These are phyloP conservation scores for Elgaria multicarinata DNA, from an alignment of 2,113 vertebrate genomes.

Conservation along the genomic window DNA sequence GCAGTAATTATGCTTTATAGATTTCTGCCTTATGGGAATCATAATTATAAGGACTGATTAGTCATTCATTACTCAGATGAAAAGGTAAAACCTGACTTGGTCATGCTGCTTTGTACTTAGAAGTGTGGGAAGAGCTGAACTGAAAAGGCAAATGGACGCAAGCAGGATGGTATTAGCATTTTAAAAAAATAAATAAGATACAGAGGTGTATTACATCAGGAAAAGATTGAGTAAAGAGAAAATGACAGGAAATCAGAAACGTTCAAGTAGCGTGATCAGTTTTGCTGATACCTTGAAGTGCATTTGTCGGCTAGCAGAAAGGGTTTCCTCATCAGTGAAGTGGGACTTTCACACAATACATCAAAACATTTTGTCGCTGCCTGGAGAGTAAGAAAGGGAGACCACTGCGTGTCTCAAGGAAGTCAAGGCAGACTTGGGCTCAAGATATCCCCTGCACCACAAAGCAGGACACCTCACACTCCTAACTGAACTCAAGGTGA, in stretches of 20 bases:
- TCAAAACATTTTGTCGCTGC: neutral
- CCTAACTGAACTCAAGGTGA: fast-evolving
- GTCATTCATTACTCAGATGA: neutral
- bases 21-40: neutral
- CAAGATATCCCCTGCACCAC: neutral
- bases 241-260: neutral
- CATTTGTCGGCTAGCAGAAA: neutral
- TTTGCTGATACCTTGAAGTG: neutral
- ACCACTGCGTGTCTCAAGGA: neutral
- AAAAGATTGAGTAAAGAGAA: neutral
- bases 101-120: neutral
- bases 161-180: neutral
- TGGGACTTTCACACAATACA: neutral
- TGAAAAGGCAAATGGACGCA: neutral
- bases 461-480: neutral
- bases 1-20: neutral
- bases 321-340: neutral
- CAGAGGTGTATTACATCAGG: neutral
- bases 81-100: neutral
- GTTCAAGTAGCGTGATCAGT: neutral
- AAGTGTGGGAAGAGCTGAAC: neutral
- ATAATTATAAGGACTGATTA: neutral
- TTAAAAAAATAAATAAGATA: neutral
- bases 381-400: neutral
- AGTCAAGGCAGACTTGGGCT: neutral